phyloP scores from a whole-genome alignment of 1,140 invertebrate genomes.

The Zaprionus camerounensis region DNA sequence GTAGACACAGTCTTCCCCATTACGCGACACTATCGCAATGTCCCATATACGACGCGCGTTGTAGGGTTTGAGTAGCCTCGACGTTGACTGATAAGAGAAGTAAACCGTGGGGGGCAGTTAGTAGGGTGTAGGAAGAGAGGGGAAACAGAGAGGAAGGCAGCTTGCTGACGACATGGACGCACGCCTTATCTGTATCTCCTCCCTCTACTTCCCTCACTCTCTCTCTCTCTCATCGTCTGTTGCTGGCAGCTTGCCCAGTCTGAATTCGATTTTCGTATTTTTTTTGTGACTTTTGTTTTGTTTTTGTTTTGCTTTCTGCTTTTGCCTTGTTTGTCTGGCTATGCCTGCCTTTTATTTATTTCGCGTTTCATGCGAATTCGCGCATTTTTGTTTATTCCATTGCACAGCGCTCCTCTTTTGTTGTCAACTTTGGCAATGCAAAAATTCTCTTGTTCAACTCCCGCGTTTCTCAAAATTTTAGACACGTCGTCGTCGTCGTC shows the following conservation, averaged over 20 bases:
- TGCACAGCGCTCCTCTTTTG: conserved; percentile 17
- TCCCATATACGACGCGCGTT: conserved; percentile 42
- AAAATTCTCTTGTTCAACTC: conserved; percentile 39
- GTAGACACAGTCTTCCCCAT: not conserved
- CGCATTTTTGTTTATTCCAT: conserved; percentile 71
- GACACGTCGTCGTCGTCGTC: conserved; percentile 48
- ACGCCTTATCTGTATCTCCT: conserved; percentile 36
- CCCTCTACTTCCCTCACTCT: not conserved
- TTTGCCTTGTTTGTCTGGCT: conserved; percentile 20
- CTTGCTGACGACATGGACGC: conserved; percentile 34
- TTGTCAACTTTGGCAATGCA: conserved; percentile 54
- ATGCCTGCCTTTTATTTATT: conserved; percentile 60
- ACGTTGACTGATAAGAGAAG: conserved; percentile 50
- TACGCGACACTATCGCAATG: conserved; percentile 43
- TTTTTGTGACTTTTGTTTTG: conserved; percentile 31
- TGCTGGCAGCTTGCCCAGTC: conserved; percentile 9
- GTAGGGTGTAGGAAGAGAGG: not conserved
- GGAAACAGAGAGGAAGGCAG: not conserved
- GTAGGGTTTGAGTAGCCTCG: not conserved
- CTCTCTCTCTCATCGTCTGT: not conserved
- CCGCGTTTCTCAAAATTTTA: conserved; percentile 64
- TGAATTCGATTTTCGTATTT: conserved; percentile 4
- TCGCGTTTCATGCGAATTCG: conserved; percentile 63
- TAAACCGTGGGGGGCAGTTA: not conserved
- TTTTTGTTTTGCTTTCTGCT: conserved; percentile 24